Evolutionary conservation across 2,113 vertebrate species (phyloP), one percentile per base, ranked within the genome.

Genomic region (Nesoenas mayeri): DNA sequence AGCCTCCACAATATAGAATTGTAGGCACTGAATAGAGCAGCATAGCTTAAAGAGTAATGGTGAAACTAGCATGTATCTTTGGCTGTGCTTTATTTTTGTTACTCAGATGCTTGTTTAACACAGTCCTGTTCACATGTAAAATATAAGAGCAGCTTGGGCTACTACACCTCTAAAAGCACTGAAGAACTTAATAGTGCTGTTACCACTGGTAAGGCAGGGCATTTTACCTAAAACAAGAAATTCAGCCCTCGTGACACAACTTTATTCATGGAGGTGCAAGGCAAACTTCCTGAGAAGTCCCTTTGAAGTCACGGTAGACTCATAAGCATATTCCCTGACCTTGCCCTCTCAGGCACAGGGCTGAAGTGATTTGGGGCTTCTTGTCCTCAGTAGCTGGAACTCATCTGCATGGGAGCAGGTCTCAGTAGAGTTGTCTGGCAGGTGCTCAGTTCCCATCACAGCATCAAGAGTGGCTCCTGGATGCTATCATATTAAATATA

Each of bases 1-100:
- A 50, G 1, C 38, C 36, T 21, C 47, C 11, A 0, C 4, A 5
- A 0, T 5, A 15, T 1, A 3, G 32, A 36, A 34, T 4, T 40
- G 57, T 48, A 50, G 34, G 50, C 28, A 12, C 44, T 26, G 7
- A 7, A 9, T 12, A 44, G 8, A 34, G 32, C 48, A 32, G 40
- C 2, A 3, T 8, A 18, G 10, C 0, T 3, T 13, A 11, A 42
- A 67, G 53, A 53, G 29, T 19, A 32, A 9, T 14, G 25, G 14
- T 2, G 5, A 50, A 57, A 61, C 7, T 2, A 20, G 34, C 11
- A 4, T 12, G 11, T 15, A 2, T 18, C 22, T 31, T 31, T 29
- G 12, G 47, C 9, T 12, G 11, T 7, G 25, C 73, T 77, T 62
- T 9, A 3, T 2, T 70, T 48, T 44, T 75, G 24, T 42, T 54